These are phyloP conservation scores for Colletes latitarsis DNA, from an alignment of 1,140 invertebrate species.

Conservation along the genomic window DNA sequence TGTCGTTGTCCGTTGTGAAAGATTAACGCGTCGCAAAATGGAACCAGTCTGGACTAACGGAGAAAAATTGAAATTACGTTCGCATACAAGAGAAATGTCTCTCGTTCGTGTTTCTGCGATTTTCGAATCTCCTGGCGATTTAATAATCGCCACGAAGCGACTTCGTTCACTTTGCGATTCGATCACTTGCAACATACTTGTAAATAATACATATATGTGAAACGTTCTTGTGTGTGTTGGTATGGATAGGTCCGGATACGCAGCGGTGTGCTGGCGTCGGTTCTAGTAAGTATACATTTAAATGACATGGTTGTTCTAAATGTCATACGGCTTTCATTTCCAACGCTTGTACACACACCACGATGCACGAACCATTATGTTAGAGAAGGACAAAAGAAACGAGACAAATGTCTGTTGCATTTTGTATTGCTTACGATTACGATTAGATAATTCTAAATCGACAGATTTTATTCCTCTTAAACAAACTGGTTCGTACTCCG, in stretches of 20 bases:
- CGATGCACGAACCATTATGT: neutral
- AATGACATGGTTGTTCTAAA: slow-evolving; percentile 46
- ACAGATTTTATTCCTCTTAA: slow-evolving; percentile 10
- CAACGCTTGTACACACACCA: slow-evolving; percentile 29
- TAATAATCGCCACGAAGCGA: neutral
- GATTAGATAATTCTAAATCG: too few relatives aligned
- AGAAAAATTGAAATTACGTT: neutral
- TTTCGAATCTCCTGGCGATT: neutral
- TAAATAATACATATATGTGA: slow-evolving; percentile 80
- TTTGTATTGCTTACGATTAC: too few relatives aligned
- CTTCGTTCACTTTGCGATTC: slow-evolving; percentile 53
- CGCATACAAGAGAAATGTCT: neutral
- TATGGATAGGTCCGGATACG: slow-evolving; percentile 82
- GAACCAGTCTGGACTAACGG: neutral
- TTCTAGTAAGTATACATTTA: slow-evolving; percentile 82
- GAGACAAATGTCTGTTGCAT: too few relatives aligned
- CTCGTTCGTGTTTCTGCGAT: neutral
- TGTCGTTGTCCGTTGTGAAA: slow-evolving; percentile 41
- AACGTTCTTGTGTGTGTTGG: slow-evolving; percentile 79
- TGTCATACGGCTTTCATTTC: slow-evolving; percentile 43
- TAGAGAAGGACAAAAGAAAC: neutral
- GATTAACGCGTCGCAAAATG: slow-evolving; percentile 50
- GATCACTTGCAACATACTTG: slow-evolving; percentile 70
- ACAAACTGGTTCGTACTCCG: neutral
- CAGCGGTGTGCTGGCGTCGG: slow-evolving; percentile 81